Conservation (phyloP, 2,888 invertebrate genomes). For the Heliconius cydno region DNA sequence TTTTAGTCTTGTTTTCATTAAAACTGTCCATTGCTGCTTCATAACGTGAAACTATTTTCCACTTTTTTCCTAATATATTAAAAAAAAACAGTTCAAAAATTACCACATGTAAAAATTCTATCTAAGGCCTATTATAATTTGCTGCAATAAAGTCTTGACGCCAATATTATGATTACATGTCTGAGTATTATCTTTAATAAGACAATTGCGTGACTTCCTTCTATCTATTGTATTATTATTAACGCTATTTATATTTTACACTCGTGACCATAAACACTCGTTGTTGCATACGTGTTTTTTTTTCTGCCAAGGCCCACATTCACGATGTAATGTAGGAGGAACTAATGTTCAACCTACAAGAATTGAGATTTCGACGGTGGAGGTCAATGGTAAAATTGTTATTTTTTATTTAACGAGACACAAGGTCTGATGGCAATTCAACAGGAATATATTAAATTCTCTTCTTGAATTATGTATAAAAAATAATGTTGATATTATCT, state of each 20-base stretch:
- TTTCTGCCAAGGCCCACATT: conserved; percentile 39
- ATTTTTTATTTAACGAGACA: conserved; percentile 36
- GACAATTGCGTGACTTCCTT: conserved; percentile 51
- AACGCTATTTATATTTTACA: conserved; percentile 45
- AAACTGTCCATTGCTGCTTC: neutral
- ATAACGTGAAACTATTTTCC: neutral
- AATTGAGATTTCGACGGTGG: conserved; percentile 34
- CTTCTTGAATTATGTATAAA: neutral
- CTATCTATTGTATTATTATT: conserved; percentile 51
- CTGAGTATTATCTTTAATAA: conserved; percentile 43
- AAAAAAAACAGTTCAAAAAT: neutral
- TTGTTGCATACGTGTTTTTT: conserved; percentile 45
- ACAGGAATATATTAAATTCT: neutral
- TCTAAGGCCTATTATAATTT: conserved; percentile 28
- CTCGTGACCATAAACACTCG: conserved; percentile 34
- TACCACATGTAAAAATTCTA: conserved; percentile 1
- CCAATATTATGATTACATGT: conserved; percentile 42
- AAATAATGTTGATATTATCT: neutral
- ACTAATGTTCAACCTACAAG: conserved; percentile 40
- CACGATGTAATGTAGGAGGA: conserved; percentile 46
- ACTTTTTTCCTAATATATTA: neutral
- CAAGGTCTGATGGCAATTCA: conserved; percentile 17
- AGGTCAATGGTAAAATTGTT: conserved; percentile 52
- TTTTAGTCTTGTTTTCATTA: no score
- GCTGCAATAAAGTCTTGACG: conserved; percentile 32